Evolutionary conservation across 2,888 invertebrate genomes (phyloP), one percentile per base, ranked within the genome.

Genomic region (Ellobium chinense): DNA sequence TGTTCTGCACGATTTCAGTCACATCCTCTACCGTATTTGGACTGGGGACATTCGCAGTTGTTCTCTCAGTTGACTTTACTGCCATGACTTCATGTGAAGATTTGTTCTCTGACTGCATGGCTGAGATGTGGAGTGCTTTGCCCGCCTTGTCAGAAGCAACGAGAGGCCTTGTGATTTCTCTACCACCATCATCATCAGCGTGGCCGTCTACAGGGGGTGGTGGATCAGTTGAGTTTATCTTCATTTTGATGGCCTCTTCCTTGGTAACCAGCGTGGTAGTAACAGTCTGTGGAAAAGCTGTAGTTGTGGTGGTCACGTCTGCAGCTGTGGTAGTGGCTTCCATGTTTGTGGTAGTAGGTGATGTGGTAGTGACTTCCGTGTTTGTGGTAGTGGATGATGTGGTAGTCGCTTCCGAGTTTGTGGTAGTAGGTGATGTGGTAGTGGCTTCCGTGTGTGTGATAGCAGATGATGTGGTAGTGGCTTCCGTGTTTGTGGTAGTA

Each of bases 81-180:
- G 46, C 9, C 46, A 46, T 46, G n/a, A n/a, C n/a, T n/a, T n/a
- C n/a, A n/a, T n/a, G n/a, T n/a, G n/a, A n/a, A n/a, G n/a, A n/a
- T n/a, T n/a, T n/a, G n/a, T n/a, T n/a, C 46, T 46, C 18, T 46
- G 46, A 46, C 46, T 7, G 7, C 9, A 18, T 7, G 9, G 7
- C 46, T 46, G 46, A 46, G 18, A 18, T 46, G 46, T 46, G 46
- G 9, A 46, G 46, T 12, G 46, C 7, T 46, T 7, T 7, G 7
- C 9, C 18, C 18, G 46, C 9, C 18, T 7, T 12, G 7, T 7
- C 18, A 46, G 24, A 9, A 12, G 37, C 58, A 58, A 58, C 14
- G 29, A 58, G 58, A 29, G 58, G 36, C 56, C 72, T 56, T 21
- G 37, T 58, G 37, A 58, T 58, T 14, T 76, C 74, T n/a, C n/a